Evolutionary conservation across 2,888 invertebrate species (phyloP), one percentile per base, ranked within the genome.

Genomic region (Melitaea athalia): DNA sequence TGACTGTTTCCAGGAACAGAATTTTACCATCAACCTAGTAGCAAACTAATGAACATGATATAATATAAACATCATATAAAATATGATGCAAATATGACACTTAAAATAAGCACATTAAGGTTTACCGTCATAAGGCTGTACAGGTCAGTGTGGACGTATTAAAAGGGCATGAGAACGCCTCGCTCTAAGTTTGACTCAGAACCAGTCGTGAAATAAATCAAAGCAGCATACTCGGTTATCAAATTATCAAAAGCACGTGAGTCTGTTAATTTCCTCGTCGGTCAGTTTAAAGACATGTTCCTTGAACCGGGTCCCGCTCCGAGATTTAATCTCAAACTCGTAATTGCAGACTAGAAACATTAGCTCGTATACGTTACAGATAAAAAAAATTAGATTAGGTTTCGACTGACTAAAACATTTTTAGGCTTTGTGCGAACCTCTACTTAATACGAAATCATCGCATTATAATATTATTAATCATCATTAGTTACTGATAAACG

Each of bases 191-290:
- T 81, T 85, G 88, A 87, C 80, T 88, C 86, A 87, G 74, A 85
- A 85, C 88, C 84, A 79, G 89, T 86, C 85, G 75, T 71, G 79
- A 84, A 85, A 91, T 91, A 91, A 92, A 92, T 92, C 91, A 92
- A 89, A 85, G 74, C 76, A 76, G 70, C 63, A 65, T 70, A 72
- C 84, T 79, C 83, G 81, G 91, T 91, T 92, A 92, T 92, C 92
- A 92, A 89, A 91, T 89, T 91, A 92, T 92, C 92, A 91, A 88
- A 87, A 81, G 84, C 91, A 91, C 92, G 91, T 91, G 85, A 86
- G 87, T 81, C 85, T 81, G 81, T 91, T 90, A 91, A 91, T 91
- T 91, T 88, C 81, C 79, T 81, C 81, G 87, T 81, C 90, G 91
- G 91, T 88, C 89, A 88, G 85, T 83, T 84, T 85, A 86, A 89